A percentile compares a stretch with the other conserved stretches of the same genome.
phyloP scores from a whole-genome alignment of 1,140 invertebrate species.

The Ceratina calcarata region DNA sequence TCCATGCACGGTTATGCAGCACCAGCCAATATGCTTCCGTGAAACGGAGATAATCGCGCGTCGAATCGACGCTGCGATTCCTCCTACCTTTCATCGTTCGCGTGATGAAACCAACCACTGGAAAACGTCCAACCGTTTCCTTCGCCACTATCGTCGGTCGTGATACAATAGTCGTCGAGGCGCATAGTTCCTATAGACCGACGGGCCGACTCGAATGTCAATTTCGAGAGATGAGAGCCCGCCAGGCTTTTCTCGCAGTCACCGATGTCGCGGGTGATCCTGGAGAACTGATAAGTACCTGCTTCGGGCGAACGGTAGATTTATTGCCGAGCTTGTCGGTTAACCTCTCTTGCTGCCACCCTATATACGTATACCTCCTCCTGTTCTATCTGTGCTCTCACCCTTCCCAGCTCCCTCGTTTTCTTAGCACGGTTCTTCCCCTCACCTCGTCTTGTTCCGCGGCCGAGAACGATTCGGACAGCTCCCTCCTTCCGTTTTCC shows the following conservation, averaged over 20 bases:
- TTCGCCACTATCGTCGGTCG: not conserved
- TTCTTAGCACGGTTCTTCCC: constrained; percentile 28
- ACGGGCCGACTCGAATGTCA: constrained; percentile 37
- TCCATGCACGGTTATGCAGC: constrained; percentile 35
- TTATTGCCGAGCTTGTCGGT: constrained; percentile 71
- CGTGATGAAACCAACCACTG: not conserved
- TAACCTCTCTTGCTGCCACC: constrained; percentile 52
- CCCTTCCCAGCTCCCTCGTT: not conserved
- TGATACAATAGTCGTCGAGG: not conserved
- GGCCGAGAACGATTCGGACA: constrained; percentile 52
- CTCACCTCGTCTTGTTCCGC: constrained; percentile 47
- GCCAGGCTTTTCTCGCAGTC: constrained; percentile 65
- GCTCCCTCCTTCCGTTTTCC: not conserved
- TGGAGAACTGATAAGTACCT: constrained; percentile 75
- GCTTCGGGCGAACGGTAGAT: constrained; percentile 76
- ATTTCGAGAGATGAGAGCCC: constrained; percentile 65
- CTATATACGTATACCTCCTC: constrained; percentile 41
- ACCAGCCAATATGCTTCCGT: constrained; percentile 35
- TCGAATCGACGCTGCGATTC: constrained; percentile 24
- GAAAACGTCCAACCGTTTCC: not conserved
- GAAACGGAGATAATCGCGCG: constrained; percentile 40
- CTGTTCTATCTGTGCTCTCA: constrained; percentile 56
- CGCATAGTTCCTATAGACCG: constrained; percentile 18
- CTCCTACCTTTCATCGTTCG: not conserved
- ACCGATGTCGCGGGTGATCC: constrained; percentile 58